Base-by-base conservation (phyloP, 2,113 vertebrate genomes). In the Hystrix cristata region DNA sequence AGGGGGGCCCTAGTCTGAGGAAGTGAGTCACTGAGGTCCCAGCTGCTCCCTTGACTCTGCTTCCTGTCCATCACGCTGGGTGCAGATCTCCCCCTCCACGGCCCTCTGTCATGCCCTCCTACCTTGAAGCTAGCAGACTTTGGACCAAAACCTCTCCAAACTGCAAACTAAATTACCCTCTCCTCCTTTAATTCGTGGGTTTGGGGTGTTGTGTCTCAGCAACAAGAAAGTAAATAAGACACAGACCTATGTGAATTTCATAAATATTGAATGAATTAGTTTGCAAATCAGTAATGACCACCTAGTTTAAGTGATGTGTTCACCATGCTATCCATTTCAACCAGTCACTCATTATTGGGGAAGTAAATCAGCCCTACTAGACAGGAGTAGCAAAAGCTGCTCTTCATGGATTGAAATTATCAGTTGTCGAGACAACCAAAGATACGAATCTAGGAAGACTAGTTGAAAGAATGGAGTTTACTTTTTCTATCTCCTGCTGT, bases 231-330 rank as follows among this genome's bases (percentile, higher is more conserved):
- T 16, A 51, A 78, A 31, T 51, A 78, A 51, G 27, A 51, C 43
- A 29, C 16, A 72, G 34, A 38, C 19, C 38, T 86, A 34, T 27
- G 38, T 4, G 10, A 51, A n/a, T 71, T 83, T 64, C 25, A 60
- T 60, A 60, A 88, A 94, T 6, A 82, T 31, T 92, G 19, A 38
- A 79, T 81, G 13, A 87, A 81, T 62, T 53, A 67, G 18, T 85
- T 82, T 79, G 21, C 29, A 43, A 92, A 46, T n/a, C 2, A 90
- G 14, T 69, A 7, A 78, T 46, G 48, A 46, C 23, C 15, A 55
- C 18, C 1, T 90, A 13, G 11, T 78, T 78, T n/a, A 67, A 87
- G 15, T 4, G 55, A 81, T 0, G 12, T 21, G 2, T 18, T 71
- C 34, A 80, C 21, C 57, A 34, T 69, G 16, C n/a, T 27, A 59